Conservation (phyloP, 2,797 vertebrate genomes). For the Falco columbarius region DNA sequence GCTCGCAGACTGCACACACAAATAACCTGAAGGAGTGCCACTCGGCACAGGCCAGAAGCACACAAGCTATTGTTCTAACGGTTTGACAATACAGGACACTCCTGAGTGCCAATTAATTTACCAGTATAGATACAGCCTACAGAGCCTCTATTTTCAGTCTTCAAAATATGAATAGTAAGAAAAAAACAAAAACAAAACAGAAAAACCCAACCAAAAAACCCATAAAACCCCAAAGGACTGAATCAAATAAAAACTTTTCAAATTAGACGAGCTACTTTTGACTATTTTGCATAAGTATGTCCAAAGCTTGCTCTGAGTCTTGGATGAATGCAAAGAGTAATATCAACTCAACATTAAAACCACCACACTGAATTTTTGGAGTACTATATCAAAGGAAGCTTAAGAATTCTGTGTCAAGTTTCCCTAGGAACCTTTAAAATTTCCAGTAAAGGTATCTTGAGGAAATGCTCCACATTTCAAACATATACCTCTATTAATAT, state of each 20-base stretch:
- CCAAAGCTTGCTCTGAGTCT: not conserved
- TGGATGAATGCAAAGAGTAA: not conserved
- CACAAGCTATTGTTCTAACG: not conserved
- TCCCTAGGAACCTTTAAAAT: not conserved
- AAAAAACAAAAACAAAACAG: not conserved
- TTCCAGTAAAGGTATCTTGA: not conserved
- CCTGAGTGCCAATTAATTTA: not conserved
- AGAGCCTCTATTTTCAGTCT: not conserved
- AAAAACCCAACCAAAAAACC: no score
- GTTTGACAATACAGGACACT: not conserved
- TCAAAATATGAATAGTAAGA: not conserved
- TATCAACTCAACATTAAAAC: not conserved
- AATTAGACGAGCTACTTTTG: not conserved
- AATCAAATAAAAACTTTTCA: not conserved
- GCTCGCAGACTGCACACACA: rapidly evolving
- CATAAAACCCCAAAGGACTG: not conserved
- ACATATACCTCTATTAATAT: not conserved
- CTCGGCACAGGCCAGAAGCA: not conserved
- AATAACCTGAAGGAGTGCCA: not conserved
- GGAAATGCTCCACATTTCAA: not conserved
- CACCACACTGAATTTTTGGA: not conserved
- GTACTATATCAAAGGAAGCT: not conserved
- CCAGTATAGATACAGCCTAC: not conserved
- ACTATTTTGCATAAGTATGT: not conserved
- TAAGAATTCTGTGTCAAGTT: not conserved